Evolutionary conservation across 2,888 invertebrate species (phyloP).

Genomic region (Ctenicera cuprea): DNA sequence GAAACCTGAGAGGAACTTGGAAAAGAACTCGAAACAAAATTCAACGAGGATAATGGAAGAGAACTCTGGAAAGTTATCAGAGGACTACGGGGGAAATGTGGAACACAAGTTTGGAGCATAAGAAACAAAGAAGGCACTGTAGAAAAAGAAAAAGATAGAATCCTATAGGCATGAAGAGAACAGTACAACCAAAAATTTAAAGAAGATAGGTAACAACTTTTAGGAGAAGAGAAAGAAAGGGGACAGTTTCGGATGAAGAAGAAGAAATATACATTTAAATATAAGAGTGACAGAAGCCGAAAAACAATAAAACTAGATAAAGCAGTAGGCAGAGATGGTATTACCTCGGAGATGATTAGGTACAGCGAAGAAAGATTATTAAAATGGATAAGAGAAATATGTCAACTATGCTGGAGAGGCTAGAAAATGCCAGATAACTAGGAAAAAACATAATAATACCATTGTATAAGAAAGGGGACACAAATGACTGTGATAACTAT

Average conservation of each 20-base stretch:
- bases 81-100: too few relatives aligned
- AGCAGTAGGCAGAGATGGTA: background rate
- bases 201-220: constrained; percentile 7
- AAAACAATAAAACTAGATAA: background rate
- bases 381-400: constrained; percentile 1
- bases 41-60: background rate
- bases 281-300: background rate
- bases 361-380: background rate
- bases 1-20: background rate
- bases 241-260: constrained; percentile 5
- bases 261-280: background rate
- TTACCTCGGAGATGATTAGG: background rate
- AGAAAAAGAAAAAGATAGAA: background rate
- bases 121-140: background rate
- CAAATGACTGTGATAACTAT: background rate
- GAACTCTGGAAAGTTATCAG: too few relatives aligned
- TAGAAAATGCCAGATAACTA: background rate
- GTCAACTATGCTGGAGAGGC: background rate
- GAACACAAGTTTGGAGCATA: background rate
- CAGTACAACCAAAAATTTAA: constrained; percentile 1
- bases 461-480: background rate
- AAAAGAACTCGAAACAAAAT: too few relatives aligned
- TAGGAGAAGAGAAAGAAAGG: constrained; percentile 9
- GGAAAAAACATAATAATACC: background rate
- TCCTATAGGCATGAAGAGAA: background rate